Evolutionary conservation across 2,797 vertebrate species (phyloP).

Genomic region (Platalea minor): DNA sequence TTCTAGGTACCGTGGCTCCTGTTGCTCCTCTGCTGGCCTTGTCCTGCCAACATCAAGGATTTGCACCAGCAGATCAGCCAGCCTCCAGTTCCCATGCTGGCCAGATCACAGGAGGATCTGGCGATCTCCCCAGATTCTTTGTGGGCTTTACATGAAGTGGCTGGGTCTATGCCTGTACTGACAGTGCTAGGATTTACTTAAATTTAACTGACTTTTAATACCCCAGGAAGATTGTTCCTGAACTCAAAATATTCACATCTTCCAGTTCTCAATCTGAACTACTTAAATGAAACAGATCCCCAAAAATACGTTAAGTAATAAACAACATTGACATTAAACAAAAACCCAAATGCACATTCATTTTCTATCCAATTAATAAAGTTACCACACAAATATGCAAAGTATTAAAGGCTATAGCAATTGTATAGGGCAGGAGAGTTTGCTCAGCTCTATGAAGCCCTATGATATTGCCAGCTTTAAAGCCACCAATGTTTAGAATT

Average conservation of each 20-base stretch:
- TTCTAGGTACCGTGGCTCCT: neutral
- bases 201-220: neutral
- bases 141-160: neutral
- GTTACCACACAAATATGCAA: neutral
- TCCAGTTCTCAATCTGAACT: neutral
- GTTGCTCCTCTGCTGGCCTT: rapidly evolving
- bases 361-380: neutral
- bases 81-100: too few species aligned
- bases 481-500: neutral
- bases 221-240: neutral
- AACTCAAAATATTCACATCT: neutral
- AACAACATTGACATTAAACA: neutral
- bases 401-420: neutral
- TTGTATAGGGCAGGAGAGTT: neutral
- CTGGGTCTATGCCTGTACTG: neutral
- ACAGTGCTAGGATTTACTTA: neutral
- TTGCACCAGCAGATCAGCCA: neutral
- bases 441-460: neutral
- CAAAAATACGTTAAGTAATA: neutral
- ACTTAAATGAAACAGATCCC: neutral
- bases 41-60: neutral
- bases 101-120: neutral
- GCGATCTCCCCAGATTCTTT: neutral
- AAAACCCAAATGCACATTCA: neutral
- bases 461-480: neutral